Evolutionary conservation across 2,797 vertebrate species (phyloP).

Genomic region (Trachurus trachurus): DNA sequence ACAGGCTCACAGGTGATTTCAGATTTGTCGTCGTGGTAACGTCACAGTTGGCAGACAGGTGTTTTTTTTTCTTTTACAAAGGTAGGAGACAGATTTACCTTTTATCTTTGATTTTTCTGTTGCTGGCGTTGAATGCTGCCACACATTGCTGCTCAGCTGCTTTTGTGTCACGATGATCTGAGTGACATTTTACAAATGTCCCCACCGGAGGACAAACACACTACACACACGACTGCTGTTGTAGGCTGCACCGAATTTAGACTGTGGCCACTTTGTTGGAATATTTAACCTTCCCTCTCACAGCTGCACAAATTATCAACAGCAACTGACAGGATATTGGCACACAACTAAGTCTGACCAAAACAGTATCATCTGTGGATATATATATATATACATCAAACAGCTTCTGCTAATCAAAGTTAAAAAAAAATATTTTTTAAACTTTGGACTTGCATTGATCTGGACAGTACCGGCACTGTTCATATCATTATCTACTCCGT

Average conservation of each 20-base stretch:
- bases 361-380: no score
- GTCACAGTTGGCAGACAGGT: background rate
- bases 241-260: background rate
- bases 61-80: background rate
- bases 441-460: no score
- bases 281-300: no score
- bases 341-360: no score
- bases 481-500: background rate
- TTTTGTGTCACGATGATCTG: background rate
- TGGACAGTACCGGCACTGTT: background rate
- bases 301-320: no score
- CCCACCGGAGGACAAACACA: background rate
- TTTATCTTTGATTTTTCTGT: background rate
- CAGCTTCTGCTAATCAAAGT: background rate
- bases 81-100: background rate
- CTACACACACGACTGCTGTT: background rate
- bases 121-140: background rate
- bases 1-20: background rate
- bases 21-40: background rate
- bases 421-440: no score
- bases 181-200: background rate
- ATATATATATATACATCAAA: no score
- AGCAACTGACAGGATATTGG: no score
- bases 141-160: background rate
- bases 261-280: background rate